These are phyloP conservation scores for Myripristis murdjan DNA, from an alignment of 2,797 vertebrate genomes.

Conservation along the genomic window DNA sequence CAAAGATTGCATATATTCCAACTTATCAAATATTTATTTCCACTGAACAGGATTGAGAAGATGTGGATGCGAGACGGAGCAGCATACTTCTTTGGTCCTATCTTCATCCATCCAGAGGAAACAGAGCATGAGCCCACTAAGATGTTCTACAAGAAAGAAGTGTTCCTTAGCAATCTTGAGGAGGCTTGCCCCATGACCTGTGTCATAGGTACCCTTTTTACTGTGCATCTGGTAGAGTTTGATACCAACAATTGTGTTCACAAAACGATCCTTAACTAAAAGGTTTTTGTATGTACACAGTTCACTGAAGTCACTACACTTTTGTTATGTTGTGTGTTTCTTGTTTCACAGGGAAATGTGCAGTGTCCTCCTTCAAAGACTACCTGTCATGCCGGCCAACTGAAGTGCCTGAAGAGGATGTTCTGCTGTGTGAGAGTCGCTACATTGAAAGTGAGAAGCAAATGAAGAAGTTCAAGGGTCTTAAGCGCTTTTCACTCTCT, in stretches of 20 bases:
- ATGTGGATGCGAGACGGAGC: conserved; percentile 98
- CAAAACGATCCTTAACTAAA: neutral
- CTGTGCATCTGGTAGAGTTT: neutral
- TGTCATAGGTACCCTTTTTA: conserved; percentile 89
- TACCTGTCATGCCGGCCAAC: conserved; percentile 96
- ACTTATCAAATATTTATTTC: neutral
- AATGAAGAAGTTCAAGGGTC: conserved; percentile 98
- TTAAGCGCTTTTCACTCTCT: conserved; percentile 97
- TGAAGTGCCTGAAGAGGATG: conserved; percentile 90
- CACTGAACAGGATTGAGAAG: conserved; percentile 92
- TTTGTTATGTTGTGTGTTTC: conserved; percentile 8
- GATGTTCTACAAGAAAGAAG: conserved; percentile 99
- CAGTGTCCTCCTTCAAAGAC: conserved; percentile 96
- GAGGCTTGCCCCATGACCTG: conserved; percentile 98
- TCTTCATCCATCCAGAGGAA: conserved; percentile 98
- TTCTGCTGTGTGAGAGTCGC: conserved; percentile 96
- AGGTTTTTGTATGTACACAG: neutral
- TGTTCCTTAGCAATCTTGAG: conserved; percentile 97
- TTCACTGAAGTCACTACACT: neutral
- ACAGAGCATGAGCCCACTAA: conserved; percentile 98
- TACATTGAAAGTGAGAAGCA: conserved; percentile 98
- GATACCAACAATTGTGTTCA: neutral
- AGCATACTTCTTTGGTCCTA: conserved; percentile 97
- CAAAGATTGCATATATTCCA: neutral
- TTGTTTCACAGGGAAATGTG: conserved; percentile 91